Conservation (phyloP, 2,888 invertebrate species). For the Trichopoda pennipes region DNA sequence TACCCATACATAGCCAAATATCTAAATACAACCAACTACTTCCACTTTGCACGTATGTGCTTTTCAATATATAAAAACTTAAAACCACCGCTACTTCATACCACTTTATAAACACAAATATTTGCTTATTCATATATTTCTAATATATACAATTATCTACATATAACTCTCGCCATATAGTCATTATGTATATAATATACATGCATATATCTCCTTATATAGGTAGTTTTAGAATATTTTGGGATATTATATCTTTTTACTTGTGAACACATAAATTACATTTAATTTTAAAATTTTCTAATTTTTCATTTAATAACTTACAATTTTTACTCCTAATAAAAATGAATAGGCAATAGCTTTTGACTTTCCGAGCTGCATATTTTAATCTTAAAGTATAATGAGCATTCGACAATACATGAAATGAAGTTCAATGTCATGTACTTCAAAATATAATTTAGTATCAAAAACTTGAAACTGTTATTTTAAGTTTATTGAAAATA, state of each 20-base stretch:
- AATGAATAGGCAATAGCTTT: not conserved
- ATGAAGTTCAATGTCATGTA: constrained; percentile 42
- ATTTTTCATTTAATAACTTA: not conserved
- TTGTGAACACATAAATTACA: constrained; percentile 38
- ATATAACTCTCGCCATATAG: constrained; percentile 8
- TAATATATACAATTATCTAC: not conserved
- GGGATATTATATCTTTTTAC: constrained; percentile 11
- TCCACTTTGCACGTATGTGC: not conserved
- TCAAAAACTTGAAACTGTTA: too few relatives aligned
- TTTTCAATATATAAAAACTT: constrained; percentile 30
- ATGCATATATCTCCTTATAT: too few relatives aligned
- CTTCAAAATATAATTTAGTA: too few relatives aligned
- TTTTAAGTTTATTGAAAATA: too few relatives aligned
- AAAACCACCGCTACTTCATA: constrained; percentile 1
- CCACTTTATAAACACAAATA: constrained; percentile 41
- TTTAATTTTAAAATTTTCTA: constrained; percentile 45
- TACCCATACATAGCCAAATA: constrained; percentile 37
- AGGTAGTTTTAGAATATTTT: constrained; percentile 10
- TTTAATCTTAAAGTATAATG: constrained; percentile 34
- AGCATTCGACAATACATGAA: constrained; percentile 24
- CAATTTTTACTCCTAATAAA: constrained; percentile 19
- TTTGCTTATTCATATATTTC: constrained; percentile 29
- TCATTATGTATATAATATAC: constrained; percentile 18
- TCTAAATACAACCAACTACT: constrained; percentile 24
- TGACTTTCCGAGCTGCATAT: too few relatives aligned